Percentiles rank a stretch among this genome's conserved stretches.
These are phyloP conservation scores for Myotis davidii DNA, from an alignment of 2,113 vertebrate species.

Conservation along the genomic window DNA sequence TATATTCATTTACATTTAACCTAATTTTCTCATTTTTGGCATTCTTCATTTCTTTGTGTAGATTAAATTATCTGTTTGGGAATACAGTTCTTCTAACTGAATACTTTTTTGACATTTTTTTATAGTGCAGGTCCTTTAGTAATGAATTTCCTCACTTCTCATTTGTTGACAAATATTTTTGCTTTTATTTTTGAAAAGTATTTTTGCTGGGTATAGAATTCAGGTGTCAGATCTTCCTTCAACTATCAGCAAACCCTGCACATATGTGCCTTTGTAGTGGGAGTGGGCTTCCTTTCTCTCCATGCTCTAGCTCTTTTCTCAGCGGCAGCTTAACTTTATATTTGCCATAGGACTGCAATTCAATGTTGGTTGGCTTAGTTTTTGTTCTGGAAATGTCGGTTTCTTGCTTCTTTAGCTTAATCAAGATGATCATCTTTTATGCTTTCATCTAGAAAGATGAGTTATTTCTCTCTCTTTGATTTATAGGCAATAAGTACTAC, in stretches of 20 bases:
- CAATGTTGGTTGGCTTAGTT: background rate
- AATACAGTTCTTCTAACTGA: background rate
- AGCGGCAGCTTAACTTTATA: background rate
- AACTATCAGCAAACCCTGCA: background rate
- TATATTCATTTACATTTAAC: background rate
- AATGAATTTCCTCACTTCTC: background rate
- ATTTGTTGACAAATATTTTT: background rate
- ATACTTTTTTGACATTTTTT: background rate
- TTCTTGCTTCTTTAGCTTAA: background rate
- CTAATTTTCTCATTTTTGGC: background rate
- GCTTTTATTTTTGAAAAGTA: background rate
- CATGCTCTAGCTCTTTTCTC: background rate
- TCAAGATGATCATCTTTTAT: background rate
- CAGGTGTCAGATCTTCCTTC: background rate
- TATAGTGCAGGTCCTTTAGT: background rate
- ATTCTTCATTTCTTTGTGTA: background rate
- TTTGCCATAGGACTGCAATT: background rate
- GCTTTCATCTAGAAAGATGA: background rate
- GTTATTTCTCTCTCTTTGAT: background rate
- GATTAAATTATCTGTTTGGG: background rate
- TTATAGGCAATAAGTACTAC: background rate
- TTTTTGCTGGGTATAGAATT: background rate
- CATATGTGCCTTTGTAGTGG: background rate
- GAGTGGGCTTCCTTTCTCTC: too few relatives aligned
- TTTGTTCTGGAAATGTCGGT: background rate